Conservation (phyloP, 2,113 vertebrate genomes). For the Aplodontia rufa region DNA sequence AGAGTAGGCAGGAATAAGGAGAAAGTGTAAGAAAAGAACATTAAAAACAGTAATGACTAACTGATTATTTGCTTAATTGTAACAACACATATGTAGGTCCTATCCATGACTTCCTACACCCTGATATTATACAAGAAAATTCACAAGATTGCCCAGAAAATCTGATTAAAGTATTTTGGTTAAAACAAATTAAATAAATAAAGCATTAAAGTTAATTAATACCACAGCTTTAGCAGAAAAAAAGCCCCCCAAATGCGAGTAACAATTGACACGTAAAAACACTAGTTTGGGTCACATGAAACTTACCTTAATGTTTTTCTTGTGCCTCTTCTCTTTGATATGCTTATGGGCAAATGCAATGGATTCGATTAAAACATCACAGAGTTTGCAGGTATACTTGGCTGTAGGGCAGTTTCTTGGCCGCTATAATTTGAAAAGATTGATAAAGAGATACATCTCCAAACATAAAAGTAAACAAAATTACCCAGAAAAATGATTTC, state of each 20-base stretch:
- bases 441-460: not conserved
- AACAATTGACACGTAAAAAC: not conserved
- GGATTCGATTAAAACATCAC: slow-evolving; percentile 91
- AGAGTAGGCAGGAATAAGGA: not conserved
- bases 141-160: slow-evolving; percentile 7
- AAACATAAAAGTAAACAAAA: slow-evolving; percentile 43
- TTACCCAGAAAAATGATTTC: slow-evolving; percentile 35
- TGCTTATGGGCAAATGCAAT: slow-evolving; percentile 91
- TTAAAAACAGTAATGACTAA: slow-evolving; percentile 12
- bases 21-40: not conserved
- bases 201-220: not conserved
- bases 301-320: slow-evolving; percentile 90
- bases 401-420: slow-evolving; percentile 88
- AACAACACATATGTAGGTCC: not conserved
- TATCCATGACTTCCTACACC: not conserved
- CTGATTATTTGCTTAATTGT: not conserved
- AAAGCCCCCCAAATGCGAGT: not conserved
- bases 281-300: not conserved
- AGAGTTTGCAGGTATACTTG: slow-evolving; percentile 90
- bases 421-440: slow-evolving; percentile 84
- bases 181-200: slow-evolving; percentile 7
- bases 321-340: slow-evolving; percentile 94
- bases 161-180: not conserved
- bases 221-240: not conserved
- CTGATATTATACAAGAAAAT: not conserved